Conservation (phyloP, 2,888 invertebrate species). For the Dasypolia templi region DNA sequence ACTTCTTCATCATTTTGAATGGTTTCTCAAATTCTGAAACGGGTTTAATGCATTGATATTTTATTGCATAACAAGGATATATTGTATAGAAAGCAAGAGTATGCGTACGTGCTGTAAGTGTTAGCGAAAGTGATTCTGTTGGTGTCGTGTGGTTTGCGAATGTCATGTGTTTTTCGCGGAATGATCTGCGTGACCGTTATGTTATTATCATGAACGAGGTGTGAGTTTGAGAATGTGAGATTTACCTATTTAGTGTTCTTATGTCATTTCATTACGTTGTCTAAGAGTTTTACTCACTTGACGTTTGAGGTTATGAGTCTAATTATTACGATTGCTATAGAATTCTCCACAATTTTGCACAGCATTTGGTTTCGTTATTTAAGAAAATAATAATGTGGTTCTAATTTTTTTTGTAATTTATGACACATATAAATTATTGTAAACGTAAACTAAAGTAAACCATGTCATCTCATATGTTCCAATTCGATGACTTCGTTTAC, state of each 20-base stretch:
- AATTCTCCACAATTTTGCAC: not conserved
- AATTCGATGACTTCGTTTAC: not conserved
- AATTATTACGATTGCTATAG: not conserved
- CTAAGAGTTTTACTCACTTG: not conserved
- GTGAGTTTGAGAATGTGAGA: slow-evolving; percentile 27
- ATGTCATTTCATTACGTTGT: slow-evolving; percentile 4
- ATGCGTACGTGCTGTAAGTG: too few species aligned
- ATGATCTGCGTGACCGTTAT: slow-evolving; percentile 51
- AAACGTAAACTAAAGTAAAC: too few species aligned
- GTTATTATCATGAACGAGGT: slow-evolving; percentile 40
- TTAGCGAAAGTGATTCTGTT: slow-evolving; percentile 61
- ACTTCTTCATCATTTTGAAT: slow-evolving; percentile 23
- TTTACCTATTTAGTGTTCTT: slow-evolving; percentile 18
- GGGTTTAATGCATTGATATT: slow-evolving; percentile 45
- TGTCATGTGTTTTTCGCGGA: slow-evolving; percentile 57
- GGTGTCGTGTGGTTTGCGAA: slow-evolving; percentile 57
- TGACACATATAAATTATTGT: not conserved
- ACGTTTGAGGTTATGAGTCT: not conserved
- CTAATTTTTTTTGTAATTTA: not conserved
- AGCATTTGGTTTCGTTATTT: not conserved
- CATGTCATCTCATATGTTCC: not conserved
- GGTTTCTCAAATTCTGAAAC: slow-evolving; percentile 39
- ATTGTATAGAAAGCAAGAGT: slow-evolving; percentile 63
- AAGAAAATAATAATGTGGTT: not conserved
- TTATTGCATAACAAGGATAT: slow-evolving; percentile 60